phyloP scores from a whole-genome alignment of 2,888 invertebrate genomes.

The Oxystoma pomonae region DNA sequence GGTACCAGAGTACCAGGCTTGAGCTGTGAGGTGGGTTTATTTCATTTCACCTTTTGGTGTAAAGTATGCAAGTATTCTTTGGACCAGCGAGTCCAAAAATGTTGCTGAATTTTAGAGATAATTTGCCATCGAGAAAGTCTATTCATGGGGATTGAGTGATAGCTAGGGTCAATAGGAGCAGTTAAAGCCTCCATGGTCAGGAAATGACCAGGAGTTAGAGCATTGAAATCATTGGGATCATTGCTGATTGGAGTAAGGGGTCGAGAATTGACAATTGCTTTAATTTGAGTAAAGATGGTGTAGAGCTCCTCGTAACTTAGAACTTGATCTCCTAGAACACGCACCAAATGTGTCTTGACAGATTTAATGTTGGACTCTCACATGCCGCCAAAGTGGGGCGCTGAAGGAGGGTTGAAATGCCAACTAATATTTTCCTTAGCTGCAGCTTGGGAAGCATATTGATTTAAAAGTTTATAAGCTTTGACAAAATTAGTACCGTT shows the following conservation, averaged over 20 bases:
- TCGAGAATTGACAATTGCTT: neutral
- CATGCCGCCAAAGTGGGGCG: neutral
- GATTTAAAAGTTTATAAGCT: neutral
- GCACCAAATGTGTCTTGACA: neutral
- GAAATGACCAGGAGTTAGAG: neutral
- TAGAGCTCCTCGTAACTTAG: neutral
- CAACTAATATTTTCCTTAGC: too few species aligned
- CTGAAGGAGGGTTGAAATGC: neutral
- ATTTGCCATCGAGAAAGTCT: neutral
- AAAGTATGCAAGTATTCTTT: neutral
- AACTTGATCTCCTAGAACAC: neutral
- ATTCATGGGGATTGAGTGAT: too few species aligned
- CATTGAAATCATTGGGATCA: neutral
- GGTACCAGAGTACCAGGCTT: neutral
- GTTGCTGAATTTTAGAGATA: slow-evolving; percentile 1
- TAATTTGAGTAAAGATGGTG: neutral
- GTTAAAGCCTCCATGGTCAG: neutral
- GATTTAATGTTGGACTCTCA: neutral
- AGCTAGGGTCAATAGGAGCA: neutral
- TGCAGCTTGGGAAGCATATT: neutral
- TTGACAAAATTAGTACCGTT: neutral
- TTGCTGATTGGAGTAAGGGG: neutral
- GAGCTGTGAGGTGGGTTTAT: neutral
- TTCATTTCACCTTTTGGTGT: neutral
- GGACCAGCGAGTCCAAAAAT: neutral